Percentiles rank a stretch among this genome's conserved stretches.
phyloP scores from a whole-genome alignment of 1,140 invertebrate species.

The Papilio dardanus region DNA sequence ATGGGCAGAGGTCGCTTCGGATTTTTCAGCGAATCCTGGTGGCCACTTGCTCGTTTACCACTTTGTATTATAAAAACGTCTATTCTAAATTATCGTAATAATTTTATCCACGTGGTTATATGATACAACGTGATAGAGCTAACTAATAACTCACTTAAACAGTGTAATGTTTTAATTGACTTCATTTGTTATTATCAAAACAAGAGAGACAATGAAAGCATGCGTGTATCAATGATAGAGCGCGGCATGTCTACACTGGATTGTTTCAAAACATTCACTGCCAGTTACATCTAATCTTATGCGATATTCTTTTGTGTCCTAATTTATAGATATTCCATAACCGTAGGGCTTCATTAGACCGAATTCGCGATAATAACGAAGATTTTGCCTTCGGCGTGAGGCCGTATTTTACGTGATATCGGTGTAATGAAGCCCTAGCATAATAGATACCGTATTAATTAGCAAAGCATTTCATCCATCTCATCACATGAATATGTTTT shows the following conservation, averaged over 20 bases:
- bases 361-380: too few relatives aligned
- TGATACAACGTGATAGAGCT: background rate
- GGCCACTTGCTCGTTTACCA: too few relatives aligned
- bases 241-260: background rate
- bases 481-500: too few relatives aligned
- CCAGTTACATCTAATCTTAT: background rate
- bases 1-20: too few relatives aligned
- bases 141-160: background rate
- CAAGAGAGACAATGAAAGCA: slow-evolving; percentile 5
- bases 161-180: slow-evolving; percentile 23
- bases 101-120: background rate
- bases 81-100: background rate
- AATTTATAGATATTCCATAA: background rate
- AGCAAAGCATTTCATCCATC: too few relatives aligned
- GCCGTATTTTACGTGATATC: too few relatives aligned
- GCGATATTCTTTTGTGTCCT: background rate
- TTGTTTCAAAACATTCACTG: slow-evolving; percentile 27
- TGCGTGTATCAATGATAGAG: background rate
- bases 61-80: too few relatives aligned
- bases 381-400: too few relatives aligned
- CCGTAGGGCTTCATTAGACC: too few relatives aligned
- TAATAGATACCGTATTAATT: background rate
- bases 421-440: too few relatives aligned
- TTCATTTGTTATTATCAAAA: slow-evolving; percentile 34
- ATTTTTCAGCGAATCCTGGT: too few relatives aligned